Evolutionary conservation across 2,888 invertebrate genomes (phyloP), one percentile per base, ranked within the genome.

Genomic region (Cremastinae sp.): DNA sequence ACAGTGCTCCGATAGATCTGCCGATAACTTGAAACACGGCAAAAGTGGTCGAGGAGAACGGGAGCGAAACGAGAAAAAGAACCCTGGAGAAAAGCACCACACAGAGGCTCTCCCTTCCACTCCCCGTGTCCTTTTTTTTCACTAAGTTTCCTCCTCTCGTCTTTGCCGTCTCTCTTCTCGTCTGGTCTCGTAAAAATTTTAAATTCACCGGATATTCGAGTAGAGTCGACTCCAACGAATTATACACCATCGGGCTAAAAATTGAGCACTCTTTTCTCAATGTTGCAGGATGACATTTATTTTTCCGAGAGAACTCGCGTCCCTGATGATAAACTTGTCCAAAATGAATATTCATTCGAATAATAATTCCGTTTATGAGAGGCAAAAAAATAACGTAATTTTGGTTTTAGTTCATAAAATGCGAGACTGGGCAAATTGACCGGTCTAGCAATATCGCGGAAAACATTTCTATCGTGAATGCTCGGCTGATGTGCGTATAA

Each of bases 1-100:
- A 64, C 68, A 47, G 34, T 72, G 59, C 62, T 38, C 45, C 72
- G 68, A 64, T 69, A 69, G 76, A 76, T 76, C 72, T 64, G 64
- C 72, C 76, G 76, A 76, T 76, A 76, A 69, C 68, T 68, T 69
- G 68, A 64, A 73, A 76, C 76, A 64, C 72, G 64, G 62, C 36
- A 66, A 69, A 28, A 73, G 64, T 62, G 72, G 68, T 72, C 69
- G 68, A 34, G 43, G 28, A 43, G 51, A 68, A 66, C 65, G 66
- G 68, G 69, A 41, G 22, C 12, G 61, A 53, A 70, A 68, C 61
- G 75, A 36, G 64, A 53, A 58, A 65, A 74, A 69, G 59, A 64
- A 28, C 28, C 59, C 34, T 28, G 36, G 61, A 69, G 68, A 69
- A 70, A 69, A 76, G 68, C 49, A 20, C 38, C 34, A 12, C 0